Percentiles rank a stretch among this genome's conserved stretches.
These are phyloP conservation scores for Mionectes macconnelli DNA, from an alignment of 2,113 vertebrate genomes.

Conservation along the genomic window DNA sequence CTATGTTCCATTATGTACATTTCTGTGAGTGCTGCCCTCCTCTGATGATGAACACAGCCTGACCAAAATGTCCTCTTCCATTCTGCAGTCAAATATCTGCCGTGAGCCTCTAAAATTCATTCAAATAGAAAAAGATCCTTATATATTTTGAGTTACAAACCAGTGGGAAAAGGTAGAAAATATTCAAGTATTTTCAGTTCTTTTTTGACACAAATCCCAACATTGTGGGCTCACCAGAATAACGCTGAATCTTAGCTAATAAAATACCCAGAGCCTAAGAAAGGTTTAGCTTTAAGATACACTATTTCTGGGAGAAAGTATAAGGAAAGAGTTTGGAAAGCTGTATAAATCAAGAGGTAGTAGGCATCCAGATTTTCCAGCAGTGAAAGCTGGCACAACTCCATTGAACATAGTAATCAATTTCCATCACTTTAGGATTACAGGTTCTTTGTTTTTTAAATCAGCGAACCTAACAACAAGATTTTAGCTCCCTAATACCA, in stretches of 20 bases:
- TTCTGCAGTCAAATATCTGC: not conserved
- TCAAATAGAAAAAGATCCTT: not conserved
- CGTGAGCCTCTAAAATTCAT: not conserved
- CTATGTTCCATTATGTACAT: not conserved
- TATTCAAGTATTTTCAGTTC: not conserved
- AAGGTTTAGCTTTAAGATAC: not conserved
- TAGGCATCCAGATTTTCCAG: not conserved
- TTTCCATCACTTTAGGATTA: not conserved
- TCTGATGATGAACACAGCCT: not conserved
- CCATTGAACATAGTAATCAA: not conserved
- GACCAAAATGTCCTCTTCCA: accelerated
- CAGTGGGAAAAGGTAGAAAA: not conserved
- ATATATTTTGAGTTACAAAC: not conserved
- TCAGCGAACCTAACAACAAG: not conserved
- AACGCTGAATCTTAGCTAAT: not conserved
- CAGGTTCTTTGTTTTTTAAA: not conserved
- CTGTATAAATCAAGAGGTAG: not conserved
- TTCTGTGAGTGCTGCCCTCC: not conserved
- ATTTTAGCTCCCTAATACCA: not conserved
- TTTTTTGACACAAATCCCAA: not conserved
- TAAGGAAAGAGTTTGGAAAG: not conserved
- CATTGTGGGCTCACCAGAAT: not conserved
- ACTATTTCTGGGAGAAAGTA: not conserved
- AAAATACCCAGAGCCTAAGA: not conserved
- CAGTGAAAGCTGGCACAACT: not conserved